Evolutionary conservation across 1,140 invertebrate genomes (phyloP).

Genomic region (Musca vetustissima): DNA sequence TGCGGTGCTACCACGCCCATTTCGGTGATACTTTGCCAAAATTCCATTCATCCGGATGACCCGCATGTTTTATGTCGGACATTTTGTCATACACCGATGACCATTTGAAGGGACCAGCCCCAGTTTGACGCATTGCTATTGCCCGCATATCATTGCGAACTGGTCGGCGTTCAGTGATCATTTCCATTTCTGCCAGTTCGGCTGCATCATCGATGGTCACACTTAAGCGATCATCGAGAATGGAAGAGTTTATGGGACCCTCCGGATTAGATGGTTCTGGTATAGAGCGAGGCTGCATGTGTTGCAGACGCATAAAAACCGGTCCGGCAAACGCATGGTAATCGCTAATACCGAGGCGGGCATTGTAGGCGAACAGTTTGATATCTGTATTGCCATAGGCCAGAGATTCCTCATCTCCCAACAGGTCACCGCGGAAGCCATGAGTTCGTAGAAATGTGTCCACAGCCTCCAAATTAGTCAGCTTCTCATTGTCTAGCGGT

Average conservation of each 20-base stretch:
- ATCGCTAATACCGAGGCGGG: constrained; percentile 44
- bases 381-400: constrained; percentile 55
- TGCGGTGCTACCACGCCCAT: constrained; percentile 58
- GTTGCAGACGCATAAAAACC: constrained; percentile 47
- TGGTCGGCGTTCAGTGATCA: constrained; percentile 45
- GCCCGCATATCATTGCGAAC: constrained; percentile 52
- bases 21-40: constrained; percentile 63
- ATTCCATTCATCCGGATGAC: constrained; percentile 76
- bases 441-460: constrained; percentile 44
- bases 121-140: constrained; percentile 41
- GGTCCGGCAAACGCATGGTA: constrained; percentile 54
- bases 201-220: constrained; percentile 45
- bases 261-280: background rate
- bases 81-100: constrained; percentile 58
- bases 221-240: constrained; percentile 42
- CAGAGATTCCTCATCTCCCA: constrained; percentile 46
- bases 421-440: constrained; percentile 52
- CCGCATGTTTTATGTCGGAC: constrained; percentile 68
- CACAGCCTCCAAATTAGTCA: constrained; percentile 46
- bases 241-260: constrained; percentile 18
- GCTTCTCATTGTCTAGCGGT: constrained; percentile 44
- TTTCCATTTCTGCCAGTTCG: constrained; percentile 43
- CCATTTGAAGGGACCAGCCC: constrained; percentile 70
- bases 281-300: constrained; percentile 33
- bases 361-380: constrained; percentile 52